Evolutionary conservation across 2,888 invertebrate genomes (phyloP).

Genomic region (Tenodera sinensis): DNA sequence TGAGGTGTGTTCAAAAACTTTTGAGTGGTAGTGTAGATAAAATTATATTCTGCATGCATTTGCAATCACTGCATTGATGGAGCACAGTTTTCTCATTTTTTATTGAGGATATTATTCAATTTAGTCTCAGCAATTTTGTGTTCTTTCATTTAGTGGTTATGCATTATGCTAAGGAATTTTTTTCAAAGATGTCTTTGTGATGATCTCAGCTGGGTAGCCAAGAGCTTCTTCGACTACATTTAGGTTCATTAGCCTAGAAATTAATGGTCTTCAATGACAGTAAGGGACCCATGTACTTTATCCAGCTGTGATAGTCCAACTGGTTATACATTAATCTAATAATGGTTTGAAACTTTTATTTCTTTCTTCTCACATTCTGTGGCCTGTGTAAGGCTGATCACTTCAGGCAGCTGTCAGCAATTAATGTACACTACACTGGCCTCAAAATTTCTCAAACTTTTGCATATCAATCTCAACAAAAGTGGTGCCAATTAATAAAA

Average conservation of each 20-base stretch:
- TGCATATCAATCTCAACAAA: background rate
- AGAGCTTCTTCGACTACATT: background rate
- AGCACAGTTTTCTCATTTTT: too few relatives aligned
- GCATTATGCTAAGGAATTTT: background rate
- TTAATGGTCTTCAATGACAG: background rate
- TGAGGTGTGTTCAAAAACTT: too few relatives aligned
- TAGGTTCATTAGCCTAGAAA: background rate
- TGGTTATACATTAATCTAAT: too few relatives aligned
- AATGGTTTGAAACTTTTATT: too few relatives aligned
- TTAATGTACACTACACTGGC: background rate
- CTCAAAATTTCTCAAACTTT: background rate
- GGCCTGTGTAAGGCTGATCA: background rate
- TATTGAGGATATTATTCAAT: background rate
- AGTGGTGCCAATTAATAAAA: background rate
- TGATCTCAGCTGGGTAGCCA: background rate
- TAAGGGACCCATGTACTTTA: background rate
- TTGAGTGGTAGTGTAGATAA: too few relatives aligned
- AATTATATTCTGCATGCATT: background rate
- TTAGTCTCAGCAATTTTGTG: background rate
- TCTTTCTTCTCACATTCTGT: too few relatives aligned
- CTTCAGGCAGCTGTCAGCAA: background rate
- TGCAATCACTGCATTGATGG: background rate
- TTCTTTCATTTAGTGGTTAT: background rate
- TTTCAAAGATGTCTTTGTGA: background rate
- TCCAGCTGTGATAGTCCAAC: too few relatives aligned